Base-by-base conservation (phyloP, 2,113 vertebrate species). In the Hirundichthys speculiger region DNA sequence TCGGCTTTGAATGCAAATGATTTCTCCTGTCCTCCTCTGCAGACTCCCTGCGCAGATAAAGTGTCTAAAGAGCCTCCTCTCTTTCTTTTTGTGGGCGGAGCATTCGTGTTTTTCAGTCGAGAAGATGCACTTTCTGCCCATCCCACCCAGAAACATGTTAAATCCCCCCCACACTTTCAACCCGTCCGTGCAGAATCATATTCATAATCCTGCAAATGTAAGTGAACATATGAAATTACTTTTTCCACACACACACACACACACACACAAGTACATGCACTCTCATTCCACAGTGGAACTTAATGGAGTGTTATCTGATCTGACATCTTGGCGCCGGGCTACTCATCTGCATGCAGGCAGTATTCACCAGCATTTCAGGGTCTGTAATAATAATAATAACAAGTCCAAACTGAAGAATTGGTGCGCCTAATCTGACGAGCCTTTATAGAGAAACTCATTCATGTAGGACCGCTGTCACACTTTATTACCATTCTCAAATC, bases 241-340 rank as follows among this genome's bases (percentile, higher is more conserved):
- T 16, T 40, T 45, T 24, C 19, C 56, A 18, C 56, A 13, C 34
- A 16, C 20, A 2, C 22, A 21, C 27, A 20, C 56, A 18, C 56
- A 13, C 34, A 16, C 20, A 2, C 22, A 21, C 27, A 20, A 22
- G 48, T 34, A 67, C 50, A 15, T 5, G 2, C 55, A 16, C 65
- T 34, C 63, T 22, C 56, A 79, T 66, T 69, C 47, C 18, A 18
- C 64, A 73, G 59, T 55, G 50, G 41, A 54, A 73, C 66, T 55
- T 88, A 90, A 90, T 87, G 84, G 86, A 88, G 77, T 86, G 73
- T 82, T 83, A 89, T 89, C 45, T 52, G 65, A 74, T 79, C 66
- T 83, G 84, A 88, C 81, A 38, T 69, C 64, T 66, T 27, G 3
- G 67, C 30, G 56, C 70, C 39, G 34, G 46, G 65, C 54, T 61